These are phyloP conservation scores for Caenorhabditis latens DNA, from an alignment of 1,140 invertebrate genomes.

Conservation along the genomic window DNA sequence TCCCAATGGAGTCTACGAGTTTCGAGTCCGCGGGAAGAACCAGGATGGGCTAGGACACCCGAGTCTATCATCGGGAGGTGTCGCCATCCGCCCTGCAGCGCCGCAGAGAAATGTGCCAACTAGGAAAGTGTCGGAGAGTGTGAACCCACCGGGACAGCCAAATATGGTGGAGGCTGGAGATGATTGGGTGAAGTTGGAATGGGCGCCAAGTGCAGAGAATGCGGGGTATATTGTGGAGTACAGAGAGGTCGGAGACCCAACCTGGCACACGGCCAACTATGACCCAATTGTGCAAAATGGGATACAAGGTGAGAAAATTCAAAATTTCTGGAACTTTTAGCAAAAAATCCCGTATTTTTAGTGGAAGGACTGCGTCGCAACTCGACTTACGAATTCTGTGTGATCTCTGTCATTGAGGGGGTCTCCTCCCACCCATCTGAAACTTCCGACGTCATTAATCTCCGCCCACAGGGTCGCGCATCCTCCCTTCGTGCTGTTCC, in stretches of 20 bases:
- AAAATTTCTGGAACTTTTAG: no score
- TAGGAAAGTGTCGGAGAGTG: slow-evolving; percentile 14
- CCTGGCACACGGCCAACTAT: slow-evolving; percentile 67
- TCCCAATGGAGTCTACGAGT: slow-evolving; percentile 77
- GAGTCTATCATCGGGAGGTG: slow-evolving; percentile 70
- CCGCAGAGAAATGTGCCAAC: slow-evolving; percentile 63
- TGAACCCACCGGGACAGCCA: slow-evolving; percentile 27
- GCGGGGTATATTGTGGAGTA: slow-evolving; percentile 75
- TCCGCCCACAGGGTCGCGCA: slow-evolving; percentile 59
- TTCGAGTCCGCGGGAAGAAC: slow-evolving; percentile 73
- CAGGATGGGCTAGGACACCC: slow-evolving; percentile 72
- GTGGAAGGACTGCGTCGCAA: slow-evolving; percentile 73
- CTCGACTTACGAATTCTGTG: slow-evolving; percentile 75
- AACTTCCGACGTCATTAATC: slow-evolving; percentile 70
- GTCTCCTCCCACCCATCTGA: slow-evolving; percentile 67
- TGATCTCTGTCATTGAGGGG: slow-evolving; percentile 66
- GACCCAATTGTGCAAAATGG: slow-evolving; percentile 64
- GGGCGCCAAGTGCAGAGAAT: slow-evolving; percentile 64
- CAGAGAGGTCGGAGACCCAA: slow-evolving; percentile 71
- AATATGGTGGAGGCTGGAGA: slow-evolving; percentile 68
- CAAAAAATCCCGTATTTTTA: no score
- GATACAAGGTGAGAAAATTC: slow-evolving; percentile 68
- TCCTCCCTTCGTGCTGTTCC: slow-evolving; percentile 63
- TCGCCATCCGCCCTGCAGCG: slow-evolving; percentile 36
- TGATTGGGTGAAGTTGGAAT: slow-evolving; percentile 72